These are phyloP conservation scores for Oligia strigilis DNA, from an alignment of 2,888 invertebrate species.

Conservation along the genomic window DNA sequence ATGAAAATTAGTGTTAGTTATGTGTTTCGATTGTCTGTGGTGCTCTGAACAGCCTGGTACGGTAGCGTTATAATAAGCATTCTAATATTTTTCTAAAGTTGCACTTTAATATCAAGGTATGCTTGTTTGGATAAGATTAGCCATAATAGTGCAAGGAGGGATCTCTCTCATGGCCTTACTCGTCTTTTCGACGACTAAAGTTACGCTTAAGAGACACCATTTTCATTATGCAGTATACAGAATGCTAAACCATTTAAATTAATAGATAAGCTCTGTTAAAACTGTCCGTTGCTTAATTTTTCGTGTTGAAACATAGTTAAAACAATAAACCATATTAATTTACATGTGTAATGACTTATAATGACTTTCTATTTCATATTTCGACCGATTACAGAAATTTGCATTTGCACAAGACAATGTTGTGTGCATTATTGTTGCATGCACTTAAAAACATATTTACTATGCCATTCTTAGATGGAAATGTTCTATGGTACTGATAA, in stretches of 20 bases:
- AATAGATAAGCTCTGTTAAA: background rate
- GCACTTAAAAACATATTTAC: conserved; percentile 22
- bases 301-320: conserved; percentile 11
- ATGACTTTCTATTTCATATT: conserved; percentile 33
- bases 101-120: background rate
- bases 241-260: background rate
- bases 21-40: conserved; percentile 71
- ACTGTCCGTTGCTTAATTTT: conserved; percentile 5
- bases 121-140: conserved; percentile 2
- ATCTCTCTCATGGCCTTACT: background rate
- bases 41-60: conserved; percentile 56
- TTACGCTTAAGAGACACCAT: background rate
- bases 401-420: conserved; percentile 26
- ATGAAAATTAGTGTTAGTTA: conserved; percentile 59
- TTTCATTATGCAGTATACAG: background rate
- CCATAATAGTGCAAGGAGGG: background rate
- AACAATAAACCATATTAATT: conserved; percentile 32
- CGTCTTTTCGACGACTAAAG: background rate
- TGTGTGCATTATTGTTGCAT: conserved; percentile 19
- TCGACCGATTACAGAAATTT: conserved; percentile 30
- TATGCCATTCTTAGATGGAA: background rate
- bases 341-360: conserved; percentile 47
- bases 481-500: conserved; percentile 4
- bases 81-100: conserved; percentile 20
- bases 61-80: conserved; percentile 5